Base-by-base conservation (phyloP, 2,888 invertebrate species). In the Coelopa pilipes region DNA sequence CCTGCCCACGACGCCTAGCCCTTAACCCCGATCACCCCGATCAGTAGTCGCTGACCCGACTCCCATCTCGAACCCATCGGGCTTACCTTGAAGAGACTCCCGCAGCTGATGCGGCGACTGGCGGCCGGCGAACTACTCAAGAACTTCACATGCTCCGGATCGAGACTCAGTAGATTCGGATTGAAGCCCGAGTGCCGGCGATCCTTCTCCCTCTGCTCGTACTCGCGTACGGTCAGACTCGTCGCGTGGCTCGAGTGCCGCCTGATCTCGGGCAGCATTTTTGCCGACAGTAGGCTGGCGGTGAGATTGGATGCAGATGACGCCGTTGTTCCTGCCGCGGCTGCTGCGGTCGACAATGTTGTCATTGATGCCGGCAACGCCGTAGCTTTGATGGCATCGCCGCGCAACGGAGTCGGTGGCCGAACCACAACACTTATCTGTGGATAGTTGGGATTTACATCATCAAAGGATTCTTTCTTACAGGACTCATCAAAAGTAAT, bases 91-190 rank as follows among this genome's bases (percentile, higher is more conserved):
- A 96, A 91, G 78, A 96, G 92, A 82, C 96, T 96, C 75, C 96
- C 96, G 86, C 96, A 96, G 78, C 96, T 96, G 84, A 97, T 96
- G 79, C 97, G 89, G 77, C 97, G 90, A 10, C 96, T 95, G 12
- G 96, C 95, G 72, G 95, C 94, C 5, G 95, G 94, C 1, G 95
- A 94, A 82, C 92, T 92, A 78, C 92, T 93, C 34, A 93, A 87
- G 80, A 92, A 92, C 78, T 90, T 89, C 13, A 90, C 89, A 80
- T 91, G 91, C 79, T 92, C 92, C 65, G 90, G 89, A 82, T 92
- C 92, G 68, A 92, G 90, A 67, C 88, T 88, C 65, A 92, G 83
- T 12, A 91, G 87, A 80, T 92, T 92, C 12, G 92, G 92, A 82
- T 90, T 92, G 66, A 88, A 89, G 80, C 89, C 88, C 13, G 87